Evolutionary conservation across 2,888 invertebrate genomes (phyloP).

Genomic region (Stictocephala bisonia): DNA sequence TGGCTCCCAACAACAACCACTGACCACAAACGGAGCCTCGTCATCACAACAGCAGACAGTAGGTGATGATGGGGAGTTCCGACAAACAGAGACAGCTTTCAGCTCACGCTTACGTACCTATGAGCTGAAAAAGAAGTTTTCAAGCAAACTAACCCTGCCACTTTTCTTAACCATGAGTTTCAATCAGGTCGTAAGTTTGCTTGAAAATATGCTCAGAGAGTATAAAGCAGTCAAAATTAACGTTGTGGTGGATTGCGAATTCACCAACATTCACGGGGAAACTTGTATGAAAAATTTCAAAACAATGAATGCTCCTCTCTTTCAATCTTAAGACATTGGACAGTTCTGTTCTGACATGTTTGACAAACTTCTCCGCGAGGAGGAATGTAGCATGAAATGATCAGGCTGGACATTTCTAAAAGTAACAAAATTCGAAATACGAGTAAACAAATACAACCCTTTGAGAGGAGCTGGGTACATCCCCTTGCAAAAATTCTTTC

Average conservation of each 20-base stretch:
- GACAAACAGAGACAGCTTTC: not conserved
- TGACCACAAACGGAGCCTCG: too few relatives aligned
- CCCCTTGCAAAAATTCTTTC: not conserved
- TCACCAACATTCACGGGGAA: not conserved
- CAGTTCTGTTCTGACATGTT: conserved; percentile 11
- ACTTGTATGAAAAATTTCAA: conserved; percentile 12
- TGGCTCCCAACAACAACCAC: too few relatives aligned
- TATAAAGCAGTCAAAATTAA: not conserved
- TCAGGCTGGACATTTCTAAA: conserved; percentile 16
- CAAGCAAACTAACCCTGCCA: not conserved
- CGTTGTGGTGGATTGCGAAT: conserved; percentile 1
- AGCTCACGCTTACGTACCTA: not conserved
- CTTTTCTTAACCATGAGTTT: not conserved
- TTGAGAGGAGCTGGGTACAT: conserved; percentile 4
- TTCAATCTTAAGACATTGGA: not conserved
- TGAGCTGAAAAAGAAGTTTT: not conserved
- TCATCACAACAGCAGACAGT: too few relatives aligned
- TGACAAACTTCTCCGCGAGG: not conserved
- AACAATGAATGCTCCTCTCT: conserved; percentile 7
- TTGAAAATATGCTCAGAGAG: not conserved
- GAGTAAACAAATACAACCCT: not conserved
- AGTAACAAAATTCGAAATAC: conserved; percentile 1
- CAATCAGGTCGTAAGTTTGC: not conserved
- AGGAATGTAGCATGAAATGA: conserved; percentile 15
- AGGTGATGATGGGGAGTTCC: too few relatives aligned